Evolutionary conservation across 2,797 vertebrate genomes (phyloP), one percentile per base, ranked within the genome.

Genomic region (Mycteria americana): DNA sequence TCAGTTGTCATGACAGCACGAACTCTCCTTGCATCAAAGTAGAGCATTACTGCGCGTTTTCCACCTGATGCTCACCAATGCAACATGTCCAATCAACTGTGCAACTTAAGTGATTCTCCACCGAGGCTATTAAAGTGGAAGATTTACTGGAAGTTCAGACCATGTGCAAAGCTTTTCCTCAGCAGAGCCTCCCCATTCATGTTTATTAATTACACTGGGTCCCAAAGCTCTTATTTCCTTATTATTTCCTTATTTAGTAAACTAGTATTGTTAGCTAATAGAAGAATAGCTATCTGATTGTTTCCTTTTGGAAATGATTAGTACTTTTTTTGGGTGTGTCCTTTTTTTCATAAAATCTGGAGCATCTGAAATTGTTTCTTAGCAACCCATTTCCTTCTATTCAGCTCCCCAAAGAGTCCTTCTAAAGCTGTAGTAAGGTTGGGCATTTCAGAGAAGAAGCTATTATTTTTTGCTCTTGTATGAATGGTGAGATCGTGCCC

Each of bases 301-400:
- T 75, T 91, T 92, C 31, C 43, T 79, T 70, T 82, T 74, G 74
- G 51, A 96, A 93, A 92, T 65, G 1, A 79, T 73, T 45, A 92
- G 18, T 69, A n/a, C n/a, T n/a, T 59, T 75, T 69, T 73, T 39
- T 39, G 30, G 31, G 50, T 45, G 31, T 67, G 62, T 74, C 25
- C 7, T 59, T 70, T 37, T 25, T 50, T 73, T 37, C 35, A 39
- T 72, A 65, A 83, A 89, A 85, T 89, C 57, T 88, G 59, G 50
- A 88, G 67, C 37, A 93, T 93, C 73, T 76, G 80, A 84, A 86
- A 90, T 94, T 65, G 85, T 93, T 95, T 91, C 94, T 94, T 94
- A 95, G 94, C 93, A 97, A 94, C 77, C 45, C 59, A 50, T 76
- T 92, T 90, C 76, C 76, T 93, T 90, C 67, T 73, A 81, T 89